Evolutionary conservation across 2,888 invertebrate genomes (phyloP), one percentile per base, ranked within the genome.

Genomic region (Zeuzera pyrina): DNA sequence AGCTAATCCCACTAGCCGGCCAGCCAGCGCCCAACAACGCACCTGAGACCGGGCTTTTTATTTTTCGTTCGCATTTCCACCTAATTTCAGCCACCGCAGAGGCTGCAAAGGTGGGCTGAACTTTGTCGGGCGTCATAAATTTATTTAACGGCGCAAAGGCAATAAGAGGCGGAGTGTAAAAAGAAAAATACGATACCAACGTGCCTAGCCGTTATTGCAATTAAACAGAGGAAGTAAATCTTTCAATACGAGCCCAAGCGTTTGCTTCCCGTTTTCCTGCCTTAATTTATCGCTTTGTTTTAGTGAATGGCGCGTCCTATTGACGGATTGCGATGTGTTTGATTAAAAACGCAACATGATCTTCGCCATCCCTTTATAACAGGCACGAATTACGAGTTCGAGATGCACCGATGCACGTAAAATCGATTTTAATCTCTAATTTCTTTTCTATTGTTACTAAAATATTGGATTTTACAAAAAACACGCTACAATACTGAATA

Each of bases 141-240:
- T 83, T 77, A 79, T 79, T 81, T 83, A 83, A 83, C 83, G 79
- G 73, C 77, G 72, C 68, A 60, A 72, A 79, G 78, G 83, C 79
- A 83, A 79, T 81, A 83, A 83, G 79, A 79, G 81, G 76, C 68
- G 68, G 78, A 73, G 81, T 74, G 79, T 79, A 77, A 83, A 83
- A 79, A 81, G 81, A 81, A 83, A 81, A 81, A 83, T 83, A 81
- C 83, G 83, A 78, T 81, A 81, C 78, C 79, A 77, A 81, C 83
- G 83, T 81, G 83, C 83, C 79, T 77, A 78, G 79, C 77, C 81
- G 83, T 81, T 81, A 83, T 81, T 83, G 81, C 81, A 83, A 83
- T 83, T 83, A 83, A 83, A 83, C 81, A 77, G 76, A 76, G 81
- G 81, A 81, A 83, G 81, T 83, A 83, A 81, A 83, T 83, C 81